Evolutionary conservation across 1,140 invertebrate species (phyloP), one percentile per base, ranked within the genome.

Genomic region (Scaptomyza montana): DNA sequence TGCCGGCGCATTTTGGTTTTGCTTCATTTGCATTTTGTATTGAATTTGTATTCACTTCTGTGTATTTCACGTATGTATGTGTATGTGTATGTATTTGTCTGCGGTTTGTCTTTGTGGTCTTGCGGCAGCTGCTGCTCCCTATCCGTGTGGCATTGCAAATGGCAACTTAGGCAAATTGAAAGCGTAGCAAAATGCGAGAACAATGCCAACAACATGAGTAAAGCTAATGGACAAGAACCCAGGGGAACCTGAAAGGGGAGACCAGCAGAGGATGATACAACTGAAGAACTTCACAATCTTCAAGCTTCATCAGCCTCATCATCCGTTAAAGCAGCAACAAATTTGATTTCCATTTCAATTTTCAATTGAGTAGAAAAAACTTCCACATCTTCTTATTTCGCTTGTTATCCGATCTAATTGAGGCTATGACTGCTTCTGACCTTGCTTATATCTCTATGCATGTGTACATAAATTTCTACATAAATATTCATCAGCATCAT

Each of bases 161-260:
- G 75, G 82, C 81, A 87, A 87, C 84, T 87, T 87, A 78, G 82
- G 75, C 84, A 87, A 87, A 87, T 87, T 87, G 82, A 79, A 89
- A 73, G 82, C 74, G 63, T 43, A 70, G 41, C 36, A 76, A 78
- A 78, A 76, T 66, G 46, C 65, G 68, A 66, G 59, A 70, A 56
- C 33, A 36, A 36, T 7, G 7, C 6, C 33, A 36, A 9, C 33
- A 33, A 33, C 30, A 33, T 36, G 33, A 41, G 1, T 21, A 33
- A 64, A 46, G 62, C 55, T 53, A 66, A 60, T 72, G 69, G 62
- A 47, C 7, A 43, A n/a, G n/a, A 36, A 36, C 28, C 2, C n/a
- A 36, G 46, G 46, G 13, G 46, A 8, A 8, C 2, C 28, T 12
- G 16, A 25, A n/a, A 0, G 3, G 36, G 33, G 59, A 53, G 13